Conservation (phyloP, 2,888 invertebrate species). For the Diarsia mendica region DNA sequence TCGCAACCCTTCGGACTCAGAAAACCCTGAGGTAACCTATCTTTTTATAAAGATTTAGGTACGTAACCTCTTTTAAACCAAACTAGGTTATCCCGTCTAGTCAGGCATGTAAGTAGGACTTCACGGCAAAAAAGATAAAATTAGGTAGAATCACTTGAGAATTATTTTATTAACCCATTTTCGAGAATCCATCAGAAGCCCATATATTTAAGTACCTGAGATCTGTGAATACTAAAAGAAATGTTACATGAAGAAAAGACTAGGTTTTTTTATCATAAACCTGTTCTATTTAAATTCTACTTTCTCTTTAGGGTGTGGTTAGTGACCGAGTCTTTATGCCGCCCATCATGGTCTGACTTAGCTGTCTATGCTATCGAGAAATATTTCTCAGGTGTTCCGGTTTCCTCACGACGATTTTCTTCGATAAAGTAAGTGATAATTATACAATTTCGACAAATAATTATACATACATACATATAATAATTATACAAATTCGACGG, state of each 20-base stretch:
- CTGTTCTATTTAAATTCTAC: slow-evolving; percentile 6
- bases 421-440: no score
- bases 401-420: no score
- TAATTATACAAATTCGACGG: no score
- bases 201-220: not conserved
- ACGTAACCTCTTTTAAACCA: not conserved
- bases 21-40: not conserved
- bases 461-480: no score
- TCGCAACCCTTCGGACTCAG: not conserved
- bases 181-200: not conserved
- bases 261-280: not conserved
- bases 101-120: not conserved
- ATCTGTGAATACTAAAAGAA: not conserved
- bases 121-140: not conserved
- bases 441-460: no score
- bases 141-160: not conserved
- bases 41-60: not conserved
- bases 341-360: no score
- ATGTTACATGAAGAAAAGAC: not conserved
- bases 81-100: slow-evolving; percentile 1
- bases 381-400: no score
- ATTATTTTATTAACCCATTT: not conserved
- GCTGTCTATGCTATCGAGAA: no score
- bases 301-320: not conserved
- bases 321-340: not conserved